phyloP scores from a whole-genome alignment of 35 echinoderm and acorn worm species.

The Apostichopus japonicus region DNA sequence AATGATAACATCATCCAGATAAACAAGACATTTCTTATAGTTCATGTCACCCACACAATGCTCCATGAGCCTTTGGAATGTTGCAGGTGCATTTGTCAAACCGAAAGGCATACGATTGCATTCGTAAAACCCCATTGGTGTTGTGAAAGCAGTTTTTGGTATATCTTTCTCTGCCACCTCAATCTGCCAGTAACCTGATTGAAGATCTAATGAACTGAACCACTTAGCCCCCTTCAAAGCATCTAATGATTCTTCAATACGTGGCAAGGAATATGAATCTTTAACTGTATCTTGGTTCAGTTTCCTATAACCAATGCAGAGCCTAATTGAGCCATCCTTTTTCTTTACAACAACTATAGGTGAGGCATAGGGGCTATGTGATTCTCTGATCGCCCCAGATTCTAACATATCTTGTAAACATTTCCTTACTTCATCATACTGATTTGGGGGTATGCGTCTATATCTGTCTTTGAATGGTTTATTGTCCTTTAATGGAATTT shows the following conservation, averaged over 20 bases:
- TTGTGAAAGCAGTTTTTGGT: too few species aligned
- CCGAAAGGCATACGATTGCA: too few species aligned
- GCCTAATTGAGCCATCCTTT: slow-evolving; percentile 55
- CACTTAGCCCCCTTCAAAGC: slow-evolving; percentile 50
- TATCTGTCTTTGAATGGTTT: slow-evolving; percentile 36
- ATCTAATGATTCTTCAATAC: slow-evolving; percentile 54
- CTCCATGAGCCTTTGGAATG: too few species aligned
- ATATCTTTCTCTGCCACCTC: too few species aligned
- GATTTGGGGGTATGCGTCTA: slow-evolving; percentile 59
- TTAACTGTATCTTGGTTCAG: slow-evolving; percentile 22
- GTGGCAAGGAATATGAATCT: slow-evolving; percentile 7
- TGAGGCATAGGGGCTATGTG: slow-evolving; percentile 60
- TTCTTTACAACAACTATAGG: slow-evolving; percentile 67
- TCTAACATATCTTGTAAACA: slow-evolving; percentile 57
- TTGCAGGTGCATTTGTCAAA: too few species aligned
- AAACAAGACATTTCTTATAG: too few species aligned
- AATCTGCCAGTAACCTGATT: too few species aligned
- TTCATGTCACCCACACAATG: too few species aligned
- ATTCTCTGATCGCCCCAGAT: slow-evolving; percentile 49
- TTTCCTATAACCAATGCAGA: slow-evolving; percentile 63
- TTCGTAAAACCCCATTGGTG: too few species aligned
- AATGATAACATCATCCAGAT: too few species aligned
- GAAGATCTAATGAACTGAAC: slow-evolving; percentile 57
- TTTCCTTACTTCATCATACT: slow-evolving; percentile 64
- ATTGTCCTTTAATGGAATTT: slow-evolving; percentile 56